phyloP scores from a whole-genome alignment of 37 sponge, comb jelly and placozoan genomes.

The Diacarnus erythraeanus region DNA sequence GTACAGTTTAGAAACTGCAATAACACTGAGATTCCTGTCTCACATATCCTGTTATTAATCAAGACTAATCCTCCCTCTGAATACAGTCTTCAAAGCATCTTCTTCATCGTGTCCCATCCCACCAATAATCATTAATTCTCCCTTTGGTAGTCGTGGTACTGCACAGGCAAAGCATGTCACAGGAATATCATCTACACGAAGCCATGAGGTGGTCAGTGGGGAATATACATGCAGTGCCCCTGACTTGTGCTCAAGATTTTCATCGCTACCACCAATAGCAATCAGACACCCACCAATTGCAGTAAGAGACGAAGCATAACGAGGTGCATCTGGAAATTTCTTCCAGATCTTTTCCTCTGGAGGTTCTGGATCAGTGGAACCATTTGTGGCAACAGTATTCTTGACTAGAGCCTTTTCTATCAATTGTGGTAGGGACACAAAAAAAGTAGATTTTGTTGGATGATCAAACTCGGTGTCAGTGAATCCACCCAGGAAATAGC shows the following conservation, averaged over 20 bases:
- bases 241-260: constrained; percentile 51
- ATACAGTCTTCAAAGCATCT: constrained; percentile 37
- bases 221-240: constrained; percentile 50
- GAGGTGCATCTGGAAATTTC: constrained; percentile 15
- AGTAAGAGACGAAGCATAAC: constrained; percentile 43
- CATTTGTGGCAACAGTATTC: background rate
- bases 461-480: constrained; percentile 54
- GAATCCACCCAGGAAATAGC: constrained; percentile 55
- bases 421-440: constrained; percentile 19
- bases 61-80: constrained; percentile 18
- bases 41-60: too few relatives aligned
- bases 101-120: constrained; percentile 61
- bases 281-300: constrained; percentile 36
- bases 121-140: constrained; percentile 41
- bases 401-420: constrained; percentile 25
- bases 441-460: constrained; percentile 21
- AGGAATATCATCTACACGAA: constrained; percentile 50
- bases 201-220: constrained; percentile 45
- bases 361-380: background rate
- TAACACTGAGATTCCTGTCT: too few relatives aligned
- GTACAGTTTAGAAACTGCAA: too few relatives aligned
- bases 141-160: constrained; percentile 10
- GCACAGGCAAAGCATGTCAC: constrained; percentile 49
- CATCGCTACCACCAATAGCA: constrained; percentile 49
- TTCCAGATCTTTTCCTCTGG: constrained; percentile 9